Conservation (phyloP, 2,888 invertebrate species). For the Pollenia amentaria region DNA sequence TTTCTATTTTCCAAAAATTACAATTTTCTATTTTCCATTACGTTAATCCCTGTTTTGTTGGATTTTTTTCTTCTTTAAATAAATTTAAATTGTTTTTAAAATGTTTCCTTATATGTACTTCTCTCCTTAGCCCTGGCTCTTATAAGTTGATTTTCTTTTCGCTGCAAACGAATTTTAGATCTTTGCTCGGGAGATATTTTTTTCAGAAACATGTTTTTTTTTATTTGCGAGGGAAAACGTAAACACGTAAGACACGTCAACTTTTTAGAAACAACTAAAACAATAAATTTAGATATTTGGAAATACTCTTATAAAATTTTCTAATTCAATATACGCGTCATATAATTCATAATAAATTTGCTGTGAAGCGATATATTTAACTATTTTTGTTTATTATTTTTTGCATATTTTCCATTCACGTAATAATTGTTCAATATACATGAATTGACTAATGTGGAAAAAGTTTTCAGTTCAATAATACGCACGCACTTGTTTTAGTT, state of each 20-base stretch:
- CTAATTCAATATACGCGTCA: background rate
- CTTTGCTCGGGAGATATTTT: constrained; percentile 78
- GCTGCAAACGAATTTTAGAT: constrained; percentile 77
- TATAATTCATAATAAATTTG: too few relatives aligned
- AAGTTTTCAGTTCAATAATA: constrained; percentile 43
- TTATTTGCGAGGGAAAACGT: constrained; percentile 28
- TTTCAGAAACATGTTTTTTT: constrained; percentile 77
- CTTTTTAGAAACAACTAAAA: constrained; percentile 39
- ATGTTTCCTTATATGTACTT: constrained; percentile 75
- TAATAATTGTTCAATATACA: constrained; percentile 12
- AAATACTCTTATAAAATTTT: background rate
- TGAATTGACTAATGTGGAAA: constrained; percentile 2
- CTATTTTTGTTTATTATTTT: too few relatives aligned
- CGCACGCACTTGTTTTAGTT: constrained; percentile 56
- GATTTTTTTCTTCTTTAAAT: too few relatives aligned
- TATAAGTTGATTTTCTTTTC: constrained; percentile 79
- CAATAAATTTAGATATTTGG: too few relatives aligned
- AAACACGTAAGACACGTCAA: constrained; percentile 38
- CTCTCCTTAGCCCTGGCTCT: constrained; percentile 75
- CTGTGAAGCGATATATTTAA: too few relatives aligned
- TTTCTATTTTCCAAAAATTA: too few relatives aligned
- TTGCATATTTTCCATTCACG: background rate
- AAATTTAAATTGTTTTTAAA: too few relatives aligned
- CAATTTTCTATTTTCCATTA: too few relatives aligned
- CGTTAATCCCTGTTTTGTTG: too few relatives aligned